Conservation (phyloP, 2,888 invertebrate genomes). For the Pecten maximus region DNA sequence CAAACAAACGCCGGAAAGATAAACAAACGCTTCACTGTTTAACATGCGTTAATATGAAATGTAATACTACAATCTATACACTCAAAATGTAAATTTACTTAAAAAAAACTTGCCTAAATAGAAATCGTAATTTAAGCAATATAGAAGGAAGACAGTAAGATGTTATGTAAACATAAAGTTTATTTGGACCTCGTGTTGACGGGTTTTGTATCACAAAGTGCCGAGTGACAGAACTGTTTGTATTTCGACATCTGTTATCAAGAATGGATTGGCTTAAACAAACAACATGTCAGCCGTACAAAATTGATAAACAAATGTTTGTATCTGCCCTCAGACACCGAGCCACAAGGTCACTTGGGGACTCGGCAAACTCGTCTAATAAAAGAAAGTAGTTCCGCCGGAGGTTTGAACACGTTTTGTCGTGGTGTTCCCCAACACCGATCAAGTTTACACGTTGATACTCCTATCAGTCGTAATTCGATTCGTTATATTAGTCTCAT, state of each 20-base stretch:
- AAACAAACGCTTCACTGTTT: background rate
- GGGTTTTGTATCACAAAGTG: constrained; percentile 41
- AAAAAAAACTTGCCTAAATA: constrained; percentile 16
- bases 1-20: background rate
- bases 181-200: constrained; percentile 41
- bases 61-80: background rate
- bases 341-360: constrained; percentile 45
- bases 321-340: constrained; percentile 36
- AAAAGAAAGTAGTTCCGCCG: constrained; percentile 57
- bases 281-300: constrained; percentile 44
- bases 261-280: constrained; percentile 50
- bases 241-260: constrained; percentile 62
- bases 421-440: background rate
- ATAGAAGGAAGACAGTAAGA: background rate
- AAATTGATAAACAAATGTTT: constrained; percentile 53
- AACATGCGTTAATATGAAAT: constrained; percentile 11
- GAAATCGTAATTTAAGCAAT: constrained; percentile 5
- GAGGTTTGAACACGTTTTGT: background rate
- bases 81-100: constrained; percentile 10
- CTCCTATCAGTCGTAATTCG: background rate
- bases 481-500: background rate
- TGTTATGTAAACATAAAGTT: constrained; percentile 42
- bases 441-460: constrained; percentile 8
- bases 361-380: constrained; percentile 40
- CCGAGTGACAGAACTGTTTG: constrained; percentile 53